Percentiles rank a stretch among this genome's conserved stretches.
Evolutionary conservation across 2,888 invertebrate species (phyloP).

Genomic region (Rhodophaea formosa): DNA sequence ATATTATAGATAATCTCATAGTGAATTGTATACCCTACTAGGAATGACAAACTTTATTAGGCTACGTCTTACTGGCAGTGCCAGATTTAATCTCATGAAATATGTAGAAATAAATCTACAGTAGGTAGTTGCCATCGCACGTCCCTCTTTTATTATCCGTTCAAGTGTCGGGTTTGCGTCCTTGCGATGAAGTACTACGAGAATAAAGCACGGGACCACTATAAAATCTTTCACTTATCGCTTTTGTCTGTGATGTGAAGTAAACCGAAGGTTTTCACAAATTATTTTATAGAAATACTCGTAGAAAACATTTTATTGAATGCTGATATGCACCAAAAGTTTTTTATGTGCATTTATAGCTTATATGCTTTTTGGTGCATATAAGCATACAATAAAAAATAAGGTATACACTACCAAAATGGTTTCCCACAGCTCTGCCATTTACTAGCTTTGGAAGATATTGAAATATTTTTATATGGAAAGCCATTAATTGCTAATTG

Average conservation of each 20-base stretch:
- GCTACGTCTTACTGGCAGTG: background rate
- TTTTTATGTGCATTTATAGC: too few relatives aligned
- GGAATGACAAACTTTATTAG: too few relatives aligned
- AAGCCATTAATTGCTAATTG: background rate
- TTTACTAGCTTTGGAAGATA: background rate
- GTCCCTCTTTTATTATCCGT: conserved; percentile 49
- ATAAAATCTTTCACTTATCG: conserved; percentile 28
- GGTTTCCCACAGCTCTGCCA: too few relatives aligned
- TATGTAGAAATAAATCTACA: conserved; percentile 45
- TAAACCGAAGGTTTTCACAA: background rate
- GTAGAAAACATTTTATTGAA: background rate
- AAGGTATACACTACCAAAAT: too few relatives aligned
- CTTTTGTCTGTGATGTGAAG: conserved; percentile 21
- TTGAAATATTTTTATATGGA: background rate
- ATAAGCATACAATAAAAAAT: too few relatives aligned
- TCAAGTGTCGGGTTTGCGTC: conserved; percentile 39
- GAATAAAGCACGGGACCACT: conserved; percentile 24
- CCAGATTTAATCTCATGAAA: conserved; percentile 27
- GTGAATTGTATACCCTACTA: too few relatives aligned
- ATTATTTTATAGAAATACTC: too few relatives aligned
- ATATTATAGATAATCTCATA: too few relatives aligned
- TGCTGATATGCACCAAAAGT: background rate
- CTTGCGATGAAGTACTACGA: conserved; percentile 30
- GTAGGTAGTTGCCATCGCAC: conserved; percentile 40
- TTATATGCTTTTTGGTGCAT: too few relatives aligned